Percentiles rank a stretch among this genome's conserved stretches.
These are phyloP conservation scores for Drosophila insularis DNA, from an alignment of 1,140 invertebrate species.

Conservation along the genomic window DNA sequence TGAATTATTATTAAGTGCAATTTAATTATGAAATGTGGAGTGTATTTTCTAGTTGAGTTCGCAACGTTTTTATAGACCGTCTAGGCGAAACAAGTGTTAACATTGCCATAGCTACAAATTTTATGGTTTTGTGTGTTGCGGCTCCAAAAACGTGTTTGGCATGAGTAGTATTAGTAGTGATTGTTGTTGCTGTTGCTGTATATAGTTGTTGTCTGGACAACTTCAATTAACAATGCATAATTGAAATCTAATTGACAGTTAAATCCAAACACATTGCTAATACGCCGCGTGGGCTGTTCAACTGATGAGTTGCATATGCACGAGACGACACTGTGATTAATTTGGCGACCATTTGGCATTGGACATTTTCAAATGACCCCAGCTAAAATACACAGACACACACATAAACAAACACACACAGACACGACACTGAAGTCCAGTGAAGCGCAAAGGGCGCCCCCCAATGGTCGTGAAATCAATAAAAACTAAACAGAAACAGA, in stretches of 20 bases:
- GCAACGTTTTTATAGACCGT: slow-evolving; percentile 11
- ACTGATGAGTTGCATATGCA: slow-evolving; percentile 55
- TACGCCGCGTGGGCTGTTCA: slow-evolving; percentile 60
- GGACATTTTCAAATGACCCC: slow-evolving; percentile 38
- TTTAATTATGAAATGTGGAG: slow-evolving; percentile 6
- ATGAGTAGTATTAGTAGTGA: slow-evolving; percentile 38
- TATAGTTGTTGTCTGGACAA: slow-evolving; percentile 47
- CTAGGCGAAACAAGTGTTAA: slow-evolving; percentile 61
- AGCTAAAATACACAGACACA: background rate
- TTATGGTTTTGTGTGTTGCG: slow-evolving; percentile 45
- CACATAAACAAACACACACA: background rate
- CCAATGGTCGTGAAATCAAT: slow-evolving; percentile 72
- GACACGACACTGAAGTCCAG: slow-evolving; percentile 32
- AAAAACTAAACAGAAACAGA: slow-evolving; percentile 65
- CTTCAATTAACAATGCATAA: slow-evolving; percentile 73
- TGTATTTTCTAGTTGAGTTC: slow-evolving; percentile 16
- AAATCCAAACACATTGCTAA: slow-evolving; percentile 70
- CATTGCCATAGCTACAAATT: slow-evolving; percentile 33
- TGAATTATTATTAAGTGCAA: slow-evolving; percentile 1
- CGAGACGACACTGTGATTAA: slow-evolving; percentile 76
- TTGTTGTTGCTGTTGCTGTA: background rate
- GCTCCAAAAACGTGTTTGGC: slow-evolving; percentile 70
- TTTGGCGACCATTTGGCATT: slow-evolving; percentile 55
- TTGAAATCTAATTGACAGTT: slow-evolving; percentile 81
- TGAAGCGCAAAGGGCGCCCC: slow-evolving; percentile 62